These are phyloP conservation scores for Sebastes baramenuke DNA, from an alignment of 2,797 vertebrate species.

Conservation along the genomic window DNA sequence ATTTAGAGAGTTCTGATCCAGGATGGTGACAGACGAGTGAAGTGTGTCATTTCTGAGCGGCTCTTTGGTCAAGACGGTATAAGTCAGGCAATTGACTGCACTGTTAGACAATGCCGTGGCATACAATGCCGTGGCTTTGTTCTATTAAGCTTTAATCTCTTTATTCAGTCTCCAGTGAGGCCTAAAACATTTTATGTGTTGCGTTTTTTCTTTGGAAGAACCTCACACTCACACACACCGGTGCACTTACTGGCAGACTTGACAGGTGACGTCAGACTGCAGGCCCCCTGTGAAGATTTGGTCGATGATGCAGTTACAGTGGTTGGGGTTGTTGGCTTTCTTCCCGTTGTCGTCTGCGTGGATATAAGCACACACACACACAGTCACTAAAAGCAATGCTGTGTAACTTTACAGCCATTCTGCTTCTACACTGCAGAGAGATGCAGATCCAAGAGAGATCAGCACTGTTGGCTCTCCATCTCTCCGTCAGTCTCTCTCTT, in stretches of 20 bases:
- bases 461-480: background rate
- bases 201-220: background rate
- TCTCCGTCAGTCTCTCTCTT: background rate
- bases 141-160: background rate
- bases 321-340: conserved; percentile 97
- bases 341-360: conserved; percentile 91
- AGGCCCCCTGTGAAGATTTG: conserved; percentile 97
- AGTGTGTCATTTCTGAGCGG: background rate
- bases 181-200: background rate
- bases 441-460: background rate
- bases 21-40: background rate
- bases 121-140: background rate
- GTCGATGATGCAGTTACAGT: conserved; percentile 98
- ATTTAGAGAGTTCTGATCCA: conserved; percentile 2
- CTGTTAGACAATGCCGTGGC: background rate
- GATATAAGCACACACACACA: background rate
- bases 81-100: background rate
- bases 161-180: background rate
- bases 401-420: conserved; percentile 25
- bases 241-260: conserved; percentile 95
- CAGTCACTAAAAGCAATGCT: conserved; percentile 26
- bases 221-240: background rate
- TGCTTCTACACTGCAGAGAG: conserved; percentile 12
- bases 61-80: background rate
- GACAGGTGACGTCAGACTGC: conserved; percentile 97